Evolutionary conservation across 2,888 invertebrate species (phyloP).

Genomic region (Synanthedon formicaeformis): DNA sequence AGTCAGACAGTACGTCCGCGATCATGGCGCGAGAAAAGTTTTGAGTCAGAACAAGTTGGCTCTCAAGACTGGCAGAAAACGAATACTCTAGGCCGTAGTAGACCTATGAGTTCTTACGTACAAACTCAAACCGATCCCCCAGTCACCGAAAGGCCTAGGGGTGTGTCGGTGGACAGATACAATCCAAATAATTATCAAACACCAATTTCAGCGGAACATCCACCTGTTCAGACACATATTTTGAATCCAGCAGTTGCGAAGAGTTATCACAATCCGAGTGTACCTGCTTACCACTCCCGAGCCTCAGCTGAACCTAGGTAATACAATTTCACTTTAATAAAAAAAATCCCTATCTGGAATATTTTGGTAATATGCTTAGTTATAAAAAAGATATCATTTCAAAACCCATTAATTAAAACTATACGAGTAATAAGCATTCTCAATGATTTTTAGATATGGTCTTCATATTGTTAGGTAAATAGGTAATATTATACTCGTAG

Average conservation of each 20-base stretch:
- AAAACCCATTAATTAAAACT: too few species aligned
- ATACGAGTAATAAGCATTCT: too few species aligned
- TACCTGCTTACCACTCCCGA: conserved; percentile 61
- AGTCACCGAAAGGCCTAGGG: conserved; percentile 45
- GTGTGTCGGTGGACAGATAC: conserved; percentile 61
- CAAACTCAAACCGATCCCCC: conserved; percentile 28
- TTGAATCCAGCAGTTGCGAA: conserved; percentile 40
- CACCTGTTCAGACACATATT: conserved; percentile 60
- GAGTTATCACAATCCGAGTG: conserved; percentile 54
- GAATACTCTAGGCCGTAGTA: conserved; percentile 48
- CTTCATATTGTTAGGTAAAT: too few species aligned
- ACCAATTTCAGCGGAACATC: conserved; percentile 45
- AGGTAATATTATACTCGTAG: too few species aligned
- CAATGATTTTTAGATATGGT: too few species aligned
- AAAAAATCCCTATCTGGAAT: too few species aligned
- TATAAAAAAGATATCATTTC: too few species aligned
- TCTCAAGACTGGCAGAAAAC: conserved; percentile 58
- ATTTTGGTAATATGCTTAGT: too few species aligned
- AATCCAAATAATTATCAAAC: conserved; percentile 56
- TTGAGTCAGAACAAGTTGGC: conserved; percentile 49
- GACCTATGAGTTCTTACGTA: conserved; percentile 49
- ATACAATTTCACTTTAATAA: conserved; percentile 3
- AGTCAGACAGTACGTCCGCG: conserved; percentile 60
- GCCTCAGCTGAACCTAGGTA: conserved; percentile 64
- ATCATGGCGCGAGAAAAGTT: conserved; percentile 58